Evolutionary conservation across 2,888 invertebrate genomes (phyloP).

Genomic region (Ectemnius cavifrons): DNA sequence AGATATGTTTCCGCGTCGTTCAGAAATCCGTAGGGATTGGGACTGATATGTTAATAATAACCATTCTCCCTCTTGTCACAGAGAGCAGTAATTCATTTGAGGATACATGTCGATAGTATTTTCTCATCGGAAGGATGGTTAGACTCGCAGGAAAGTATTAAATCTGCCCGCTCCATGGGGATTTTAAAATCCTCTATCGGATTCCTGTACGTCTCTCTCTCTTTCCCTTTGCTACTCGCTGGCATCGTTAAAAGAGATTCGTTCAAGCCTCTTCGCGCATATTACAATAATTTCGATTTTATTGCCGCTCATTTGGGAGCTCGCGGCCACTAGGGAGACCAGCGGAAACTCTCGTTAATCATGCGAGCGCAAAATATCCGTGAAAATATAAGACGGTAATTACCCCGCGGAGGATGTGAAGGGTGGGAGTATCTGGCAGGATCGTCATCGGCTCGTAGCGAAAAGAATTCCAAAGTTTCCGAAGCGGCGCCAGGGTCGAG

Average conservation of each 20-base stretch:
- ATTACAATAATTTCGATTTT: constrained; percentile 53
- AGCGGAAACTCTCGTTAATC: constrained; percentile 66
- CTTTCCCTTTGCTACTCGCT: not conserved
- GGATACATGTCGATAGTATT: not conserved
- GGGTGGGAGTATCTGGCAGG: constrained; percentile 14
- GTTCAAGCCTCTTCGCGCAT: constrained; percentile 9
- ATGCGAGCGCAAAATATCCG: constrained; percentile 63
- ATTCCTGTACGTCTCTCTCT: not conserved
- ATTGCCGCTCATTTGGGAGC: constrained; percentile 35
- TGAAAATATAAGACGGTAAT: constrained; percentile 62
- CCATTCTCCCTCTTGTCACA: too few species aligned
- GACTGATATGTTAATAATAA: too few species aligned
- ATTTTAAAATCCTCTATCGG: constrained; percentile 8
- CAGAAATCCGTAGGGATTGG: too few species aligned
- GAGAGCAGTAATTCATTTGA: too few species aligned
- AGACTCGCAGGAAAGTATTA: not conserved
- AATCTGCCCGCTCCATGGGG: not conserved
- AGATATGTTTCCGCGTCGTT: not conserved
- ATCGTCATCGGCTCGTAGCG: constrained; percentile 17
- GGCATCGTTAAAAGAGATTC: constrained; percentile 7
- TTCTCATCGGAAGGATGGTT: not conserved
- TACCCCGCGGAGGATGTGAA: constrained; percentile 40
- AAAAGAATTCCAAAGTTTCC: constrained; percentile 50
- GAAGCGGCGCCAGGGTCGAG: constrained; percentile 37
- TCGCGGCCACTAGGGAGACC: constrained; percentile 27